Conservation (phyloP, 2,113 vertebrate species). For the Neogobius melanostomus region DNA sequence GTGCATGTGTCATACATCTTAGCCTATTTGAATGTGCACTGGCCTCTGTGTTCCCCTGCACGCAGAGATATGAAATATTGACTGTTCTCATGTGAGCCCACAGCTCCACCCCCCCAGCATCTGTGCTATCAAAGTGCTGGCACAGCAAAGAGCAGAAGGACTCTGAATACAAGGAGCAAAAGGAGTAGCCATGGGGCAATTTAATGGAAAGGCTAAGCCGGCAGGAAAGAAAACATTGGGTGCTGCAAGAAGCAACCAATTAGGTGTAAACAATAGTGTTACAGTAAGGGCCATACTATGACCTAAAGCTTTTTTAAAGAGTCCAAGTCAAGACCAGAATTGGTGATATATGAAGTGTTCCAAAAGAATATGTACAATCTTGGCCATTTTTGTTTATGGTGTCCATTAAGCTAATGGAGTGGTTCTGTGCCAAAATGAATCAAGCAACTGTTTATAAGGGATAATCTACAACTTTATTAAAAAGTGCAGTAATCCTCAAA, state of each 20-base stretch:
- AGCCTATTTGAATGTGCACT: conserved; percentile 66
- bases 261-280: conserved; percentile 27
- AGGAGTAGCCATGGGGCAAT: conserved; percentile 30
- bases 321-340: not conserved
- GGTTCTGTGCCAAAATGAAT: not conserved
- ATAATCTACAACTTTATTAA: no score
- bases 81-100: conserved; percentile 69
- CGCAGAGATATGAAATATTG: conserved; percentile 76
- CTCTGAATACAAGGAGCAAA: conserved; percentile 25
- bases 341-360: not conserved
- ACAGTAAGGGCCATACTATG: not conserved
- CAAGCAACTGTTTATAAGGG: not conserved
- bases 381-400: not conserved
- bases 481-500: no score
- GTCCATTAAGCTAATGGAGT: no score
- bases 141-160: conserved; percentile 62
- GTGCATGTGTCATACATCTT: conserved; percentile 59
- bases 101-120: conserved; percentile 52
- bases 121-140: conserved; percentile 73
- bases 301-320: not conserved
- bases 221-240: conserved; percentile 32
- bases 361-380: not conserved
- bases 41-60: conserved; percentile 73
- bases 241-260: conserved; percentile 26
- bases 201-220: conserved; percentile 25